A percentile compares a stretch with the other conserved stretches of the same genome.
Evolutionary conservation across 2,797 vertebrate genomes (phyloP).

Genomic region (Acanthurus lineatus): DNA sequence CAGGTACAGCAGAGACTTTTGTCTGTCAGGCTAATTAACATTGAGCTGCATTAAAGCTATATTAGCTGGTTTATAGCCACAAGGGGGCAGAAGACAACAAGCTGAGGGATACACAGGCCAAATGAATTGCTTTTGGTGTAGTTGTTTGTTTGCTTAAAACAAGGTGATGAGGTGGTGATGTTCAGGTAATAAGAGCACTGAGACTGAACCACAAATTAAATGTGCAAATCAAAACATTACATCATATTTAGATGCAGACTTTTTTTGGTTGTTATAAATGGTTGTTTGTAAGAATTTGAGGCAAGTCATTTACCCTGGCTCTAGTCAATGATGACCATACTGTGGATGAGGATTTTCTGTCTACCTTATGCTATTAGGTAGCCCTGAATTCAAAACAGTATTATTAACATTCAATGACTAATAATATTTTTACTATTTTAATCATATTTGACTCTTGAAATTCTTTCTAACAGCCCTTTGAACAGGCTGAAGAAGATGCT

Average conservation of each 20-base stretch:
- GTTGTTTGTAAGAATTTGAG: too few species aligned
- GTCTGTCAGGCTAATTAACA: not conserved
- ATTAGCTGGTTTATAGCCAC: not conserved
- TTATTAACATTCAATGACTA: too few species aligned
- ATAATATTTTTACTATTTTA: too few species aligned
- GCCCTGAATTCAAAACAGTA: too few species aligned
- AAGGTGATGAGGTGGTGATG: too few species aligned
- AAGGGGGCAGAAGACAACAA: conserved; percentile 13
- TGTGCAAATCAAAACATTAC: not conserved
- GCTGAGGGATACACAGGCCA: not conserved
- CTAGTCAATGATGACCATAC: too few species aligned
- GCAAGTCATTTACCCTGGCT: too few species aligned
- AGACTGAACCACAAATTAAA: not conserved
- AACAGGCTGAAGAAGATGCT: not conserved
- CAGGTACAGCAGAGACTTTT: not conserved
- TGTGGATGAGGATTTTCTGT: too few species aligned
- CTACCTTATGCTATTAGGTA: too few species aligned
- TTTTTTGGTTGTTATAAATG: not conserved
- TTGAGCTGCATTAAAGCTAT: not conserved
- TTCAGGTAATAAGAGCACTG: not conserved
- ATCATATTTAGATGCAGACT: not conserved
- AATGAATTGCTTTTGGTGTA: not conserved
- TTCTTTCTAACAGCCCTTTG: too few species aligned
- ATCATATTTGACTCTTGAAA: too few species aligned
- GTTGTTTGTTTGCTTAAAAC: not conserved